Conservation (phyloP, 2,113 vertebrate genomes). For the Rafetus swinhoei region DNA sequence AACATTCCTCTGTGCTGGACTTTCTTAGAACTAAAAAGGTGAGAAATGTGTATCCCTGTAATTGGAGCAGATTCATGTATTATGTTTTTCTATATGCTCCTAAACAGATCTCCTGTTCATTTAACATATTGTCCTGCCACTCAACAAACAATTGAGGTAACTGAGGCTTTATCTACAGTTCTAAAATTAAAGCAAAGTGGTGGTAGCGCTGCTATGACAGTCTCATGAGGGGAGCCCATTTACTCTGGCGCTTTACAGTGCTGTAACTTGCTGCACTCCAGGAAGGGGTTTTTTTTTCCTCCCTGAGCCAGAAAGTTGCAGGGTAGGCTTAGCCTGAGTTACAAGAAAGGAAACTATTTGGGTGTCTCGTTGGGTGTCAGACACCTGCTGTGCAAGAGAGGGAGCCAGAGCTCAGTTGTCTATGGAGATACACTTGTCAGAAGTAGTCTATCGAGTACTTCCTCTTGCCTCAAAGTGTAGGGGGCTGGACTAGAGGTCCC, state of each 20-base stretch:
- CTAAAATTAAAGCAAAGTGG: no score
- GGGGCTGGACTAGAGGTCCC: not conserved
- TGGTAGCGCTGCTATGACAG: no score
- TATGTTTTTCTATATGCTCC: not conserved
- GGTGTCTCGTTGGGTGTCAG: not conserved
- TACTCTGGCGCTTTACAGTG: no score
- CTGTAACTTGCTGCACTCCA: no score
- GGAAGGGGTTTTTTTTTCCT: no score
- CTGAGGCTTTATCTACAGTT: no score
- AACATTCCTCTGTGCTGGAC: conserved; percentile 77
- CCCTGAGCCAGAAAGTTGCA: no score
- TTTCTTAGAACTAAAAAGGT: conserved; percentile 84
- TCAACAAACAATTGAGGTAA: not conserved
- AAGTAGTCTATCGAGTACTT: no score
- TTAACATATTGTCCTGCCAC: not conserved
- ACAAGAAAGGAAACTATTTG: not conserved
- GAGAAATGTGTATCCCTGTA: not conserved
- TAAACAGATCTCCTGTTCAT: not conserved
- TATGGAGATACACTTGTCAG: not conserved
- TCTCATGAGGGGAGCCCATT: no score
- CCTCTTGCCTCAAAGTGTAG: not conserved
- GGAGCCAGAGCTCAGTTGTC: not conserved
- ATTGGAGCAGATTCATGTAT: not conserved
- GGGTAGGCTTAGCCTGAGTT: not conserved
- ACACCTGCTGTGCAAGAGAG: fast-evolving